phyloP scores from a whole-genome alignment of 2,888 invertebrate species.

The Ormyrus thymus region DNA sequence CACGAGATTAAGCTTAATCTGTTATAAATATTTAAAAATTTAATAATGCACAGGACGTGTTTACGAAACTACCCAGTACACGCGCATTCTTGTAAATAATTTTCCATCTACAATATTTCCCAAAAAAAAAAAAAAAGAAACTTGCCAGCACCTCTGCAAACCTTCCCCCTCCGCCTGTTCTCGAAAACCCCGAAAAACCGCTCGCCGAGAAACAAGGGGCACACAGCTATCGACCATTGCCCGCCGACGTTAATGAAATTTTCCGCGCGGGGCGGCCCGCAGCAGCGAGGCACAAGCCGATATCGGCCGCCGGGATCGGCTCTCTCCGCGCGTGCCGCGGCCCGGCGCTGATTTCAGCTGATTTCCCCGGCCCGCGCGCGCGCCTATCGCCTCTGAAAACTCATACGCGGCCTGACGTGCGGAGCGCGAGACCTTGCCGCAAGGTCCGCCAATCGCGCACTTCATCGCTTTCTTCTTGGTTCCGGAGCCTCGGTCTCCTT shows the following conservation, averaged over 20 bases:
- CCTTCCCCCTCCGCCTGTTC: too few relatives aligned
- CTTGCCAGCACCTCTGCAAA: too few relatives aligned
- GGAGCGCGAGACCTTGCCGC: constrained; percentile 62
- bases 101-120: too few relatives aligned
- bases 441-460: constrained; percentile 64
- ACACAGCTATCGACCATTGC: background rate
- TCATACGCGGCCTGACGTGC: constrained; percentile 6
- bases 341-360: background rate
- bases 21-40: background rate
- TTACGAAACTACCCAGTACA: too few relatives aligned
- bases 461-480: constrained; percentile 53
- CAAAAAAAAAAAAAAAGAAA: too few relatives aligned
- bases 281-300: background rate
- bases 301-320: background rate
- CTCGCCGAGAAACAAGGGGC: too few relatives aligned
- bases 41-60: background rate
- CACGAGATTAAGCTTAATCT: background rate
- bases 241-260: constrained; percentile 25
- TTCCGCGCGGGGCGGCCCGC: constrained; percentile 10
- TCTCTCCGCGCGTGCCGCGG: background rate
- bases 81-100: too few relatives aligned
- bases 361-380: too few relatives aligned
- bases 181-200: too few relatives aligned
- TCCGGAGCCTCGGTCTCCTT: too few relatives aligned
- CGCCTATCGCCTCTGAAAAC: background rate